phyloP scores from a whole-genome alignment of 2,888 invertebrate species.

The Thymelicus sylvestris region DNA sequence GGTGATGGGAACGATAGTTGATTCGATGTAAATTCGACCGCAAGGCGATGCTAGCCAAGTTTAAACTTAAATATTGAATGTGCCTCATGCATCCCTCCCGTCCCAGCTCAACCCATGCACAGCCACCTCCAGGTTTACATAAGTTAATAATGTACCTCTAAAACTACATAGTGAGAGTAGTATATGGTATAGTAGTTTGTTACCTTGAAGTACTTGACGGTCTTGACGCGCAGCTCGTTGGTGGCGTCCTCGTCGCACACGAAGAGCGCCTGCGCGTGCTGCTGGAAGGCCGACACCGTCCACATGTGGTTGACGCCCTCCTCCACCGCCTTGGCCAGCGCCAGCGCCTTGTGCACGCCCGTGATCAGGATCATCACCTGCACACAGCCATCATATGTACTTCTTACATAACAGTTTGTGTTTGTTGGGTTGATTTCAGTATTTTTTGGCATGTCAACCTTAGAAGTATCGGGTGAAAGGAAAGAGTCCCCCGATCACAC shows the following conservation, averaged over 20 bases:
- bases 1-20: too few relatives aligned
- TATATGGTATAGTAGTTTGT: too few relatives aligned
- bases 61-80: not conserved
- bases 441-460: not conserved
- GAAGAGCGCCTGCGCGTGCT: slow-evolving; percentile 96
- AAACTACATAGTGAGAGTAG: too few relatives aligned
- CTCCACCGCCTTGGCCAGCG: slow-evolving; percentile 98
- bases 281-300: slow-evolving; percentile 99
- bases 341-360: slow-evolving; percentile 97
- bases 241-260: slow-evolving; percentile 99
- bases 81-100: slow-evolving; percentile 8
- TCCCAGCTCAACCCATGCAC: slow-evolving; percentile 9
- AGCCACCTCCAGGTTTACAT: not conserved
- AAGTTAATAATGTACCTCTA: slow-evolving; percentile 25
- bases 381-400: too few relatives aligned
- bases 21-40: not conserved
- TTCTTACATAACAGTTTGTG: too few relatives aligned
- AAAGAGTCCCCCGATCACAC: too few relatives aligned
- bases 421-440: too few relatives aligned
- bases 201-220: slow-evolving; percentile 99
- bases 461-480: too few relatives aligned
- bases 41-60: not conserved
- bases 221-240: slow-evolving; percentile 97
- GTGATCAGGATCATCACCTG: slow-evolving; percentile 99
- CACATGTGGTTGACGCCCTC: slow-evolving; percentile 99